Conservation (phyloP, 2,888 invertebrate genomes). For the Drosophila mettleri region DNA sequence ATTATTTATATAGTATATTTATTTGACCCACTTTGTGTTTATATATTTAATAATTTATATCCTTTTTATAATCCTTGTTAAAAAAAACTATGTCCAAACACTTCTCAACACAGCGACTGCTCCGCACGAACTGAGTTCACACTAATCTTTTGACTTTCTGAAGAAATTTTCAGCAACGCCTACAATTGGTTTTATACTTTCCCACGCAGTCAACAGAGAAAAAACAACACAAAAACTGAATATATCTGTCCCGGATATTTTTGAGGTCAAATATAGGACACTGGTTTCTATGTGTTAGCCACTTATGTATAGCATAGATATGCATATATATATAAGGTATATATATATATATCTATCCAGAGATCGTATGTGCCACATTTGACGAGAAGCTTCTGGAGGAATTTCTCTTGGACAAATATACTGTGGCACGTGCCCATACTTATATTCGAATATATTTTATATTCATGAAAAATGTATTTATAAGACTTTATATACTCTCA, state of each 20-base stretch:
- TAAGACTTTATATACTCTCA: constrained; percentile 11
- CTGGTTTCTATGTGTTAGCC: constrained; percentile 25
- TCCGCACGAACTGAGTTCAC: constrained; percentile 60
- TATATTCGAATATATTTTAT: constrained; percentile 38
- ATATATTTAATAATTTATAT: constrained; percentile 28
- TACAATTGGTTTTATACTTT: constrained; percentile 73
- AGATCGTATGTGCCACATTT: constrained; percentile 17
- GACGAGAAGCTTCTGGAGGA: constrained; percentile 36
- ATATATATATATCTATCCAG: constrained; percentile 25
- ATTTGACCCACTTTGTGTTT: constrained; percentile 10
- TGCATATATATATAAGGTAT: constrained; percentile 5
- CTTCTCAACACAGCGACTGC: constrained; percentile 69
- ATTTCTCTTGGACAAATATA: constrained; percentile 34
- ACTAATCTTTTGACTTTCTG: constrained; percentile 51
- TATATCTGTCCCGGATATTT: constrained; percentile 53
- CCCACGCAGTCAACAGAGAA: constrained; percentile 46
- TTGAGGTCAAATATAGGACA: constrained; percentile 78
- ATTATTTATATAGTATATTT: not conserved
- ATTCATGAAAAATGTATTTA: constrained; percentile 23
- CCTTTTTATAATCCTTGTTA: constrained; percentile 51
- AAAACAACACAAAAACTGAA: constrained; percentile 17
- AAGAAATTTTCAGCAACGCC: constrained; percentile 72
- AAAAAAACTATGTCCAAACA: constrained; percentile 35
- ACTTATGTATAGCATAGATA: constrained; percentile 22
- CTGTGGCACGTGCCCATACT: constrained; percentile 45